Evolutionary conservation across 2,113 vertebrate genomes (phyloP), one percentile per base, ranked within the genome.

Genomic region (Myocastor coypus): DNA sequence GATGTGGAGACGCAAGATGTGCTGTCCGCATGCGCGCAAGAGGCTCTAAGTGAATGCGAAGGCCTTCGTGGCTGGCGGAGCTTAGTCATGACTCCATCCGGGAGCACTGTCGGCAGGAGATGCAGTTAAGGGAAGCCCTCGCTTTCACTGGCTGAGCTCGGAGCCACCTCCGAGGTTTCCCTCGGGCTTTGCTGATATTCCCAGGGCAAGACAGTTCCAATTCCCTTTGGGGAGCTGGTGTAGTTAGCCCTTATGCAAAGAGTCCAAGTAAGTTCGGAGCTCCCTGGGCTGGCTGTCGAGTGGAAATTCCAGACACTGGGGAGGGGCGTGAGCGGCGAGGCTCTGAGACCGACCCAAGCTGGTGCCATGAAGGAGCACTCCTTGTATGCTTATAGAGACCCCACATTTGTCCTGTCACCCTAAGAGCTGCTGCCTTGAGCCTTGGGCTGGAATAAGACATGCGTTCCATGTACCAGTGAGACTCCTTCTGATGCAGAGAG

Each of bases 261-360:
- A 84, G 64, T 83, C 77, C 80, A 69, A 64, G 17, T 92, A 66
- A 55, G 75, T 66, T 66, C 87, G 75, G 66, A 61, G 17, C 80
- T 85, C 66, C 82, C 46, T 13, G 28, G 6, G 59, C 80, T 86
- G 92, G 87, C 75, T 78, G 42, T 7, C 3, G 57, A 80, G 68
- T 93, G 66, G 77, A 93, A 84, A 96, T 88, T 87, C n/a, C 55
- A 87, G 78, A 88, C 34, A 19, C 12, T 89, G 46, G 16, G 37
- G 73, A 90, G 57, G 42, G 9, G 1, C 87, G 7, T 11, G 82
- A 92, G 92, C 59, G 19, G 68, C 22, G 24, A 52, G 14, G 71
- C 68, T 4, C 66, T 50, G 34, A 50, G 22, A 7, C 80, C 91
- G 78, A 80, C 34, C 91, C 32, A n/a, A 34, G 3, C 50, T 71